Percentiles rank a stretch among this genome's conserved stretches.
Evolutionary conservation across 2,888 invertebrate species (phyloP).

Genomic region (Hedya salicella): DNA sequence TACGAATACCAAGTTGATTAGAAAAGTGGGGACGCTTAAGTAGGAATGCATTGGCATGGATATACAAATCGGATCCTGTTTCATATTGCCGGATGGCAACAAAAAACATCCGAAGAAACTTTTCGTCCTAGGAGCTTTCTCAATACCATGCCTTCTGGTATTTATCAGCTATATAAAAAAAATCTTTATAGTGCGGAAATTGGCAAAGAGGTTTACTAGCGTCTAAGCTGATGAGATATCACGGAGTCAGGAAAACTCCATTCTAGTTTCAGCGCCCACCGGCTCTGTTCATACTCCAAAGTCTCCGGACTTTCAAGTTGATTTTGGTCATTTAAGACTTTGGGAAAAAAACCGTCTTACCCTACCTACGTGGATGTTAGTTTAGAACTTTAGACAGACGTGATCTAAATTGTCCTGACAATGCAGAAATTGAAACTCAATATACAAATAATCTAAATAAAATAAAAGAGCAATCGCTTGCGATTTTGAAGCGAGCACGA

Average conservation of each 20-base stretch:
- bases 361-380: conserved; percentile 83
- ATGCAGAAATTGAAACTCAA: conserved; percentile 74
- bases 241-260: conserved; percentile 80
- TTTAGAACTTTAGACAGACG: conserved; percentile 82
- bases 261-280: conserved; percentile 81
- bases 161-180: conserved; percentile 94
- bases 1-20: conserved; percentile 92
- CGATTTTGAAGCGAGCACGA: conserved; percentile 71
- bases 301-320: conserved; percentile 81
- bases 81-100: conserved; percentile 89
- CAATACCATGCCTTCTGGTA: conserved; percentile 93
- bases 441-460: conserved; percentile 72
- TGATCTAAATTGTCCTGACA: conserved; percentile 79
- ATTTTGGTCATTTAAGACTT: conserved; percentile 66
- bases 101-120: conserved; percentile 91
- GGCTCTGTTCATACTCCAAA: conserved; percentile 63
- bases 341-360: conserved; percentile 78
- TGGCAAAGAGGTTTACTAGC: conserved; percentile 87
- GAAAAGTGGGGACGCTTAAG: conserved; percentile 93
- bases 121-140: conserved; percentile 94
- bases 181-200: conserved; percentile 91
- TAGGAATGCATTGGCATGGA: too few relatives aligned
- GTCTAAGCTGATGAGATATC: conserved; percentile 61
- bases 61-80: conserved; percentile 91
- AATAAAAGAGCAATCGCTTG: conserved; percentile 76